phyloP scores from a whole-genome alignment of 2,797 vertebrate species.

The Enteromius unitaeniatus region DNA sequence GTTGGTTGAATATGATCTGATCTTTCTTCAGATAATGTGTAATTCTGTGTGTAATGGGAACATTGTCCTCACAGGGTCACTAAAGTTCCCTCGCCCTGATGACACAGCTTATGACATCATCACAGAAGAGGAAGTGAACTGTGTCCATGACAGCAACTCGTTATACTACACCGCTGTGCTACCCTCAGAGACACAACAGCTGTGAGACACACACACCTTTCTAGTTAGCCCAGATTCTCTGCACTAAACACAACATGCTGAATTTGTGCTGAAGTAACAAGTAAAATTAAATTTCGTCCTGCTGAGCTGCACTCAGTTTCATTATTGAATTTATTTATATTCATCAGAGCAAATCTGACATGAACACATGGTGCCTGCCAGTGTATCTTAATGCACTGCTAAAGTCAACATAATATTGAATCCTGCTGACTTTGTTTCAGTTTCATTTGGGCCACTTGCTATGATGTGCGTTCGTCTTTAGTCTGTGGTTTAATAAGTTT shows the following conservation, averaged over 20 bases:
- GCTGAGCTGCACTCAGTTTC: constrained; percentile 28
- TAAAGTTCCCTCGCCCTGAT: constrained; percentile 74
- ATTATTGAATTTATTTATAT: constrained; percentile 36
- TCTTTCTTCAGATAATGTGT: background rate
- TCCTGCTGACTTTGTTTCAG: background rate
- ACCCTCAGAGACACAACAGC: constrained; percentile 77
- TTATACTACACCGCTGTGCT: constrained; percentile 70
- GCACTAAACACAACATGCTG: constrained; percentile 1
- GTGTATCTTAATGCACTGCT: constrained; percentile 3
- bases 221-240: constrained; percentile 9
- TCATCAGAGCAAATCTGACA: constrained; percentile 25
- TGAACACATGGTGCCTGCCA: constrained; percentile 7
- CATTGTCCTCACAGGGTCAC: constrained; percentile 65
- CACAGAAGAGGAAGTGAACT: constrained; percentile 92
- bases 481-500: background rate
- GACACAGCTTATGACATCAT: constrained; percentile 93
- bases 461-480: background rate
- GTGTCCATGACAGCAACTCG: constrained; percentile 80
- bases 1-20: background rate
- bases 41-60: constrained; percentile 27
- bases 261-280: constrained; percentile 10
- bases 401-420: constrained; percentile 3
- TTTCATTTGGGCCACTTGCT: background rate
- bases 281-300: constrained; percentile 30
- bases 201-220: constrained; percentile 77